phyloP scores from a whole-genome alignment of 2,888 invertebrate genomes.

The Aplocera efformata region DNA sequence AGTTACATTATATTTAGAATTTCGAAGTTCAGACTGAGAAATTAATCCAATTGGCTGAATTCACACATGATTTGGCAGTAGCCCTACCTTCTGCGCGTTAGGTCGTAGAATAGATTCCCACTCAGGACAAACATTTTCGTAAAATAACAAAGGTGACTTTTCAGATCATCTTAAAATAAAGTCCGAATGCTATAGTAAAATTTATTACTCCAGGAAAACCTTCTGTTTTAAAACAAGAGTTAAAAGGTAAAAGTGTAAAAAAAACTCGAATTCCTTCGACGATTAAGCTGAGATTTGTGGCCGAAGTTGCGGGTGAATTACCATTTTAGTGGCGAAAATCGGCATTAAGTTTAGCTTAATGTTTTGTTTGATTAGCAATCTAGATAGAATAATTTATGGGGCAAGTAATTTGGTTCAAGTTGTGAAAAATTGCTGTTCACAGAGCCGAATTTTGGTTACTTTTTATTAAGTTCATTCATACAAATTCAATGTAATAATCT shows the following conservation, averaged over 20 bases:
- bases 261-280: slow-evolving; percentile 37
- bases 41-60: no score
- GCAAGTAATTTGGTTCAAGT: slow-evolving; percentile 9
- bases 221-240: slow-evolving; percentile 25
- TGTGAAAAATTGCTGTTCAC: background rate
- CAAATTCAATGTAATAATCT: no score
- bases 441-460: background rate
- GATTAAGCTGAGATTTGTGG: slow-evolving; percentile 61
- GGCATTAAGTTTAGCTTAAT: slow-evolving; percentile 21
- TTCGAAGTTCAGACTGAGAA: no score
- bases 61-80: no score
- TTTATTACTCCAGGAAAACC: slow-evolving; percentile 5
- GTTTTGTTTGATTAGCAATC: slow-evolving; percentile 19
- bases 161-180: no score
- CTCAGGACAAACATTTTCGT: no score
- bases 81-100: no score
- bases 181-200: no score
- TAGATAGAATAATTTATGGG: slow-evolving; percentile 16
- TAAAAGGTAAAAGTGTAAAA: slow-evolving; percentile 28
- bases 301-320: slow-evolving; percentile 42
- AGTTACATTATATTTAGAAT: no score
- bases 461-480: no score
- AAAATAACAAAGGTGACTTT: no score
- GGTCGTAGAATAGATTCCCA: no score
- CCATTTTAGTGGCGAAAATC: slow-evolving; percentile 25